Conservation (phyloP, 2,113 vertebrate species). For the Hucho hucho region DNA sequence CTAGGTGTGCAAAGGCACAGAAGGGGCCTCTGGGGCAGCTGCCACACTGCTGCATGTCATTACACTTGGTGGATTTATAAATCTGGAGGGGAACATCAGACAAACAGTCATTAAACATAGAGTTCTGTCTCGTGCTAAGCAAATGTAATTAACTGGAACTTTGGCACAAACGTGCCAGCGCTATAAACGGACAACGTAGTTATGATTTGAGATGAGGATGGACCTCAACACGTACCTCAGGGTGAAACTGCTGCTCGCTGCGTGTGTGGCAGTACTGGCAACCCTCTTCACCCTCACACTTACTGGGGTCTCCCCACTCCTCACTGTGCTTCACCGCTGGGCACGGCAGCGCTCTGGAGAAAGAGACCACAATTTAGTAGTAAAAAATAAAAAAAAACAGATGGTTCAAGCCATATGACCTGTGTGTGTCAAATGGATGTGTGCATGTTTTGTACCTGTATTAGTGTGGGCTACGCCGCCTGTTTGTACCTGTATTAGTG, state of each 20-base stretch:
- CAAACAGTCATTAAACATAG: too few species aligned
- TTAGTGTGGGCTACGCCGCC: too few species aligned
- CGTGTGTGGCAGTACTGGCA: slow-evolving; percentile 97
- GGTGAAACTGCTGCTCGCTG: slow-evolving; percentile 97
- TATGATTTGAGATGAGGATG: too few species aligned
- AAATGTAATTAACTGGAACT: too few species aligned
- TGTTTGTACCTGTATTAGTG: too few species aligned
- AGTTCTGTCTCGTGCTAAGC: too few species aligned
- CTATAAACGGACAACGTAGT: too few species aligned
- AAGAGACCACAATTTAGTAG: not conserved
- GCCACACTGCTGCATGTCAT: slow-evolving; percentile 97
- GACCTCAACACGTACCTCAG: slow-evolving; percentile 78
- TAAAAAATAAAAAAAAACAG: too few species aligned
- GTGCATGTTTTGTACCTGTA: not conserved
- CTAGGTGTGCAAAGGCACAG: slow-evolving; percentile 97
- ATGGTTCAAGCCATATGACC: not conserved
- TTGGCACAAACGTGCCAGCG: too few species aligned
- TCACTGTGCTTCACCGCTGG: slow-evolving; percentile 96
- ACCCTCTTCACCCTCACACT: slow-evolving; percentile 90
- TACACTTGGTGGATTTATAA: slow-evolving; percentile 98
- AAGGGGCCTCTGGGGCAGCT: slow-evolving; percentile 98
- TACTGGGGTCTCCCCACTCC: slow-evolving; percentile 97
- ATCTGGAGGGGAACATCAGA: slow-evolving; percentile 74
- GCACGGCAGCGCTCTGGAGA: slow-evolving; percentile 86
- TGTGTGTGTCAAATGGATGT: not conserved